These are phyloP conservation scores for Rhodophaea formosa DNA, from an alignment of 2,888 invertebrate species.

Conservation along the genomic window DNA sequence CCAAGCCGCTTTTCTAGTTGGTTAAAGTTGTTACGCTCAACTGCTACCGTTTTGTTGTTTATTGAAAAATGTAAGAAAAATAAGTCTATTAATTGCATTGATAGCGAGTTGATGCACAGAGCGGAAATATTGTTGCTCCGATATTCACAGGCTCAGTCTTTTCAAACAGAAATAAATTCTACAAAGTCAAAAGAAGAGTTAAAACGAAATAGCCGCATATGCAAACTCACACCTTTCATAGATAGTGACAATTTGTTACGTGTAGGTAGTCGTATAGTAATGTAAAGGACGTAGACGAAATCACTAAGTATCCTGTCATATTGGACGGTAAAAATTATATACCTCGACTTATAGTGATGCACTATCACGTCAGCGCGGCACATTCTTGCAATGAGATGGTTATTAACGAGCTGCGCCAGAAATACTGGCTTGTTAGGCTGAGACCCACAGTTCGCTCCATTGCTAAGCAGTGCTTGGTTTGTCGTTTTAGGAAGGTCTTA, in stretches of 20 bases:
- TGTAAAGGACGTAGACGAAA: too few relatives aligned
- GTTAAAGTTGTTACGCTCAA: constrained; percentile 8
- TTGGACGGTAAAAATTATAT: too few relatives aligned
- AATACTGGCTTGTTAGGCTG: constrained; percentile 30
- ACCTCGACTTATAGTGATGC: constrained; percentile 20
- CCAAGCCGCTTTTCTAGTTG: constrained; percentile 12
- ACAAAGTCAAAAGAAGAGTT: too few relatives aligned
- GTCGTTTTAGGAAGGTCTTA: constrained; percentile 11
- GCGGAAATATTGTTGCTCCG: neutral
- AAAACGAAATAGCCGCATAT: neutral
- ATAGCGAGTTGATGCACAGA: neutral
- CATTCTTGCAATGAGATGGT: constrained; percentile 27
- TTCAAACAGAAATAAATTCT: neutral
- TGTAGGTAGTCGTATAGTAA: too few relatives aligned
- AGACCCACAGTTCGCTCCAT: too few relatives aligned
- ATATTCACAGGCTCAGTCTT: neutral
- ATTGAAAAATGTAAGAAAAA: constrained; percentile 20
- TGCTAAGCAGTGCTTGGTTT: constrained; percentile 17
- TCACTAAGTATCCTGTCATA: too few relatives aligned
- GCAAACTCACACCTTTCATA: neutral
- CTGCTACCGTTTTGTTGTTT: constrained; percentile 11
- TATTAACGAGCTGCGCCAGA: constrained; percentile 29
- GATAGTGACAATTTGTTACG: too few relatives aligned
- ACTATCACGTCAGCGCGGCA: constrained; percentile 24
- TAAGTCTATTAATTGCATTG: neutral